Evolutionary conservation across 1,140 invertebrate species (phyloP).

Genomic region (Habropoda laboriosa): DNA sequence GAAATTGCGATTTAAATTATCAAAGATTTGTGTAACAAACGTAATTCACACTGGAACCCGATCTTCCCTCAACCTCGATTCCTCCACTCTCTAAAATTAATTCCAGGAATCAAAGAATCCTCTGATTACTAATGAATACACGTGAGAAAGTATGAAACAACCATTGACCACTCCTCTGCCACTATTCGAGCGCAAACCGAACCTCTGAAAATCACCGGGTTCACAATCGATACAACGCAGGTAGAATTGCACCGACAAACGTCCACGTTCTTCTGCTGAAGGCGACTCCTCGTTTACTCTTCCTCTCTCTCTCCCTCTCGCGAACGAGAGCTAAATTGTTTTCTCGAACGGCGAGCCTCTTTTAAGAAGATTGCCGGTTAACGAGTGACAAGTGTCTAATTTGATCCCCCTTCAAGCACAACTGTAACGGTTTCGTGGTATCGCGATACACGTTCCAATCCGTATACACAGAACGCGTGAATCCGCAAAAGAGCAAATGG

Average conservation of each 20-base stretch:
- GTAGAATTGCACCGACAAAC: slow-evolving; percentile 28
- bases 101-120: too few relatives aligned
- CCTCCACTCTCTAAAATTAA: too few relatives aligned
- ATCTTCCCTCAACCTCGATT: too few relatives aligned
- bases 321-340: slow-evolving; percentile 65
- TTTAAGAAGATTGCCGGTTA: slow-evolving; percentile 63
- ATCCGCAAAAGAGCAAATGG: neutral
- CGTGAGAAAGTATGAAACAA: neutral
- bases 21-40: too few relatives aligned
- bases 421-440: slow-evolving; percentile 32
- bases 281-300: slow-evolving; percentile 34
- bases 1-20: too few relatives aligned
- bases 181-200: neutral
- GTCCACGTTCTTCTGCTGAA: neutral
- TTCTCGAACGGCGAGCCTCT: slow-evolving; percentile 44
- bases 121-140: neutral
- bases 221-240: neutral
- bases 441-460: slow-evolving; percentile 14
- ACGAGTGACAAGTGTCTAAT: slow-evolving; percentile 64
- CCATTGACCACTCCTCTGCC: neutral
- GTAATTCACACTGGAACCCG: too few relatives aligned
- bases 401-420: slow-evolving; percentile 29
- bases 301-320: too few relatives aligned
- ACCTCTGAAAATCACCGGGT: slow-evolving; percentile 1
- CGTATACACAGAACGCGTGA: slow-evolving; percentile 7